Conservation (phyloP, 2,797 vertebrate genomes). For the Antennarius maculatus region DNA sequence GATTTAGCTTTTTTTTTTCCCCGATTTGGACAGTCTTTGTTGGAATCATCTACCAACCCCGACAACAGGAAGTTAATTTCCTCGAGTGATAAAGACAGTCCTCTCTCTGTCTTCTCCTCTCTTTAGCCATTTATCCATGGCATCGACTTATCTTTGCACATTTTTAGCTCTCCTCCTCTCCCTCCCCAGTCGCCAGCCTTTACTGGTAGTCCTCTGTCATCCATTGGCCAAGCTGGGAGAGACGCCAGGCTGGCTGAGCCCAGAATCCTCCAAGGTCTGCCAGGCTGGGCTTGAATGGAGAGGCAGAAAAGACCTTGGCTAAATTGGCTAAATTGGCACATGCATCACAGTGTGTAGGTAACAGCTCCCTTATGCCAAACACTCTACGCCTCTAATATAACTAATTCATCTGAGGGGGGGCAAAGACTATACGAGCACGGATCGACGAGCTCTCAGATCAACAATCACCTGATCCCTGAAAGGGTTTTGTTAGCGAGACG, state of each 20-base stretch:
- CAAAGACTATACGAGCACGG: slow-evolving; percentile 28
- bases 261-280: slow-evolving; percentile 49
- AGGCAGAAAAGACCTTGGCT: slow-evolving; percentile 63
- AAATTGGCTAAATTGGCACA: slow-evolving; percentile 71
- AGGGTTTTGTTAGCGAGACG: slow-evolving; percentile 17
- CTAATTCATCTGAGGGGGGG: slow-evolving; percentile 74
- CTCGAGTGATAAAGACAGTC: too few species aligned
- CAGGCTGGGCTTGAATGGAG: slow-evolving; percentile 61
- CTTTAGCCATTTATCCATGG: slow-evolving; percentile 10
- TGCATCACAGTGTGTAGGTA: slow-evolving; percentile 73
- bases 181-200: slow-evolving; percentile 43
- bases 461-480: slow-evolving; percentile 29
- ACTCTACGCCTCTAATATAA: slow-evolving; percentile 77
- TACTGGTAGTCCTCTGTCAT: slow-evolving; percentile 62
- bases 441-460: slow-evolving; percentile 44
- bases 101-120: slow-evolving; percentile 6
- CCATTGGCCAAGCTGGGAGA: slow-evolving; percentile 65
- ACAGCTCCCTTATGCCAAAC: slow-evolving; percentile 71
- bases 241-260: slow-evolving; percentile 61
- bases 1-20: too few species aligned
- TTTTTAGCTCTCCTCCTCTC: slow-evolving; percentile 19
- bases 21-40: too few species aligned
- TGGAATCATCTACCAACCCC: too few species aligned
- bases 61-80: too few species aligned
- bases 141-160: slow-evolving; percentile 7